Evolutionary conservation across 2,797 vertebrate genomes (phyloP), one percentile per base, ranked within the genome.

Genomic region (Phalloptychus januarius): DNA sequence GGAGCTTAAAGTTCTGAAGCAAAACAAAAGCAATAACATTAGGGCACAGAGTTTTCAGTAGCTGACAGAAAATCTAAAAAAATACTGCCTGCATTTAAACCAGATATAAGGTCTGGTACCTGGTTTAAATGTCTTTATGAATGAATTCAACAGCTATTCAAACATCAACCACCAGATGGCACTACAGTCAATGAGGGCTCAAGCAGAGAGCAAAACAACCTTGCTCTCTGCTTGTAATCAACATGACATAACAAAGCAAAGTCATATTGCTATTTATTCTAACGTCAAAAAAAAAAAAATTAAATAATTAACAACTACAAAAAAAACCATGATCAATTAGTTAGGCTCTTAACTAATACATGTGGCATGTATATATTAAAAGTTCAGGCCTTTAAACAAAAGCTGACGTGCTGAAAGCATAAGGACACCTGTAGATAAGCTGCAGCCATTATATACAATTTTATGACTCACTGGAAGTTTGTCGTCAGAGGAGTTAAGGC

Each of bases 1-100:
- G 96, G 82, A 98, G 86, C 90, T 95, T 97, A 81, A 97, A 99
- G 93, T 96, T 97, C 98, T 99, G 46, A 4, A 85, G 31, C 74
- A 23, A n/a, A 74, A 33, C 7, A 81, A 56, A 83, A 70, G 5
- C 4, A 3, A 36, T 11, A 36, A 44, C 16, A 73, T 11, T 38
- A 5, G 38, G 50, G 69, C 18, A 84, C 7, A 50, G 1, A 2
- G 5, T 70, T 45, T n/a, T 0, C 23, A 65, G 28, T 5, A 44
- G 40, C 56, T 50, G 28, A 20, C 4, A 1, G 18, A 23, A 61
- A n/a, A 33, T 44, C 61, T 40, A 16, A 33, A 58, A 31, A 58
- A 56, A 11, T 33, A 13, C 31, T 52, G 23, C 13, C 11, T 12
- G 16, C 56, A 25, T 33, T 63, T 45, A 33, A 33, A 48, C 71